Base-by-base conservation (phyloP, 2,888 invertebrate species). In the Therioaphis trifolii region DNA sequence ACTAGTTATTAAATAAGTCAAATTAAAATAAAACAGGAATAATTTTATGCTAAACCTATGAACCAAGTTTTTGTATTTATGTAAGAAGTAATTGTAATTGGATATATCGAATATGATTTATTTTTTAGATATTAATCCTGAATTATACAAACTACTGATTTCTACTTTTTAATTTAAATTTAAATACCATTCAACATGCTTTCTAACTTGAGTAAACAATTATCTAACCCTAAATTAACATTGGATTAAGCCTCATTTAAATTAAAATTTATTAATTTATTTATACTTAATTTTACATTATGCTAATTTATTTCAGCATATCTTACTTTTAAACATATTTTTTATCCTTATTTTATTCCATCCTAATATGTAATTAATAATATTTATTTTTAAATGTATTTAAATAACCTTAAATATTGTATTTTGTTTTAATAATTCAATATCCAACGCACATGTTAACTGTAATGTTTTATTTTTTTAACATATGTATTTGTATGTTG, bases 401-500 rank as follows among this genome's bases (percentile, higher is more conserved):
- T 18, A 43, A 24, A 21, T 21, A 12, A 18, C 2, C 35, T 27
- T 14, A 24, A 43, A 12, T 21, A 21, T 58, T 75, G 12, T 61
- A 43, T 58, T 72, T 61, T 63, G 35, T 3, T 58, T 43, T 61
- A 61, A 61, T 46, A 63, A 46, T 46, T 46, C 21, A 46, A 11
- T 14, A 76, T 61, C n/a, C 29, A 29, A 66, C 18, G 66, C 77
- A 78, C 66, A 52, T 66, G 4, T 35, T 46, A 46, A 4, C 35
- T 77, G n/a, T 58, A 58, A 49, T n/a, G 21, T 66, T 68, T 52
- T 68, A 49, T 78, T 78, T 77, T 76, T 78, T 66, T 66, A 78
- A 78, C 35, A 52, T 52, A 24, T 75, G 46, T 76, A 52, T 40
- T 52, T 46, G 40, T 63, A 9, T 66, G 7, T 66, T 63, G 46